Conservation (phyloP, 2,888 invertebrate genomes). For the Megaustenia siamemsis region DNA sequence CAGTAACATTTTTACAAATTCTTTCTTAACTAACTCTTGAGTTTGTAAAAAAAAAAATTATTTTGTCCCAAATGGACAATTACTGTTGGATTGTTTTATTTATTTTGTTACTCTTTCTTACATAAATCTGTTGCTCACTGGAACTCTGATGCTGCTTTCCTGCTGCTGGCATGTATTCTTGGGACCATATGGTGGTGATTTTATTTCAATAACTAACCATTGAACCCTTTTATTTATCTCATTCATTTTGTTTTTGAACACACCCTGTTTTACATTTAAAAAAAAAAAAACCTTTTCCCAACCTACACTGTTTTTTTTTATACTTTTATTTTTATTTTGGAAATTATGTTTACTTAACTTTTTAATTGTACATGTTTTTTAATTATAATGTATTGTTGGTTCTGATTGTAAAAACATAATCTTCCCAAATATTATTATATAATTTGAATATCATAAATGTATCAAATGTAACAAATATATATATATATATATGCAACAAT, state of each 20-base stretch:
- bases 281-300: not conserved
- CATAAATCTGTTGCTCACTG: not conserved
- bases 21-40: no score
- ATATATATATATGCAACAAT: no score
- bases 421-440: not conserved
- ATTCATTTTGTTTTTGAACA: not conserved
- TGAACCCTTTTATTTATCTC: not conserved
- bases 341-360: not conserved
- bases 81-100: no score
- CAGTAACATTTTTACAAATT: no score
- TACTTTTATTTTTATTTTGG: not conserved
- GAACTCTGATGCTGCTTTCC: not conserved
- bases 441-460: no score
- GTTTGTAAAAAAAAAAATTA: no score
- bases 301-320: not conserved
- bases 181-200: constrained; percentile 3
- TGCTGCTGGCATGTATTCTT: not conserved
- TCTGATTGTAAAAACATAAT: no score
- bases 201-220: not conserved
- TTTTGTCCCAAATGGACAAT: no score
- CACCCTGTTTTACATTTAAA: not conserved
- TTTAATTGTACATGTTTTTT: not conserved
- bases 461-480: no score
- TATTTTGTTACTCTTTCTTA: not conserved
- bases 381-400: not conserved